These are phyloP conservation scores for Numida meleagris DNA, from an alignment of 2,113 vertebrate species.

Conservation along the genomic window DNA sequence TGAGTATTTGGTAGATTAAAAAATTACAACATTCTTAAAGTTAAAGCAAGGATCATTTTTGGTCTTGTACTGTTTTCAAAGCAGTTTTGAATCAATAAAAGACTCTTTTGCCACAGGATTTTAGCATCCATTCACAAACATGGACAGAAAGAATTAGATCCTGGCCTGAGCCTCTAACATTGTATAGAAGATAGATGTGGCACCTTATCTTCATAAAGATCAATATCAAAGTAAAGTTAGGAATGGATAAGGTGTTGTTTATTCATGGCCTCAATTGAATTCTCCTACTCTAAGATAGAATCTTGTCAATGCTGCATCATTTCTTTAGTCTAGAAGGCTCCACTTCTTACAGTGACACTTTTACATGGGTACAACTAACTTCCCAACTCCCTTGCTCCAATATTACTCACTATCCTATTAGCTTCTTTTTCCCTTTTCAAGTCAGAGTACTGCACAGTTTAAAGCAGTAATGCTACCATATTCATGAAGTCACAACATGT, in stretches of 20 bases:
- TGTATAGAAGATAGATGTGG: neutral
- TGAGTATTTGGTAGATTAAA: neutral
- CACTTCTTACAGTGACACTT: neutral
- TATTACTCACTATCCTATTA: fast-evolving
- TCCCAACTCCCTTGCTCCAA: neutral
- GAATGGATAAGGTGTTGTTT: neutral
- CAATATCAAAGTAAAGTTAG: neutral
- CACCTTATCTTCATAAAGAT: neutral
- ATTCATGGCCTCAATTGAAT: neutral
- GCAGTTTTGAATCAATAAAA: neutral
- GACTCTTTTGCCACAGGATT: neutral
- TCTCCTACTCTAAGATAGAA: neutral
- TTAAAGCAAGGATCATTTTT: neutral
- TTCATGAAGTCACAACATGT: neutral
- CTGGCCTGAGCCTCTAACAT: neutral
- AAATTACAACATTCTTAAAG: neutral
- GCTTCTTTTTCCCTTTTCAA: neutral
- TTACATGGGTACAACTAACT: neutral
- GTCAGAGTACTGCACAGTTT: neutral
- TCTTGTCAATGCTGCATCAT: neutral
- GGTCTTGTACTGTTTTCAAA: neutral
- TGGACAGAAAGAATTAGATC: neutral
- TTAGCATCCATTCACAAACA: neutral
- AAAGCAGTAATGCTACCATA: neutral
- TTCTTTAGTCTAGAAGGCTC: neutral